A percentile compares a stretch with the other conserved stretches of the same genome.
phyloP scores from a whole-genome alignment of 2,888 invertebrate genomes.

The Rhingia campestris region DNA sequence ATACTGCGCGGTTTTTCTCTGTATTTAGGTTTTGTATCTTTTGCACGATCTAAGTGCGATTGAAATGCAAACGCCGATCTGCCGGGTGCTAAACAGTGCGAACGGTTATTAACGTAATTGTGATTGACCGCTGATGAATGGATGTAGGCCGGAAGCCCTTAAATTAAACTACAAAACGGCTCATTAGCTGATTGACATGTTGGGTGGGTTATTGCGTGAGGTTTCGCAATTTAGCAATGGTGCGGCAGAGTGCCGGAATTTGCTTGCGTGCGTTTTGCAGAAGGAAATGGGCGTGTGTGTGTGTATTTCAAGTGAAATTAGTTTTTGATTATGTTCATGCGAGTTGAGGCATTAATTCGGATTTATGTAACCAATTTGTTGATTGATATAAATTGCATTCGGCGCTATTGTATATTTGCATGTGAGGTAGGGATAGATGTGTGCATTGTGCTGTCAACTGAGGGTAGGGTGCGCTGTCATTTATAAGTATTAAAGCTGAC shows the following conservation, averaged over 20 bases:
- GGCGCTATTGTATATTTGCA: conserved; percentile 14
- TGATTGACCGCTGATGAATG: conserved; percentile 42
- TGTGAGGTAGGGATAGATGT: not conserved
- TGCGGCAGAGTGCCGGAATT: conserved; percentile 14
- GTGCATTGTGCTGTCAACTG: not conserved
- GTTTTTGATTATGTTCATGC: conserved; percentile 17
- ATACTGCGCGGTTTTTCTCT: not conserved
- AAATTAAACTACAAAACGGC: conserved; percentile 42
- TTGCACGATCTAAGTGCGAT: not conserved
- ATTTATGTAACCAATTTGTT: conserved; percentile 35
- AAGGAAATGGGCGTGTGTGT: conserved; percentile 36
- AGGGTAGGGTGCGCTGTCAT: not conserved
- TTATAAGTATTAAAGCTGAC: conserved; percentile 20
- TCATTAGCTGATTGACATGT: conserved; percentile 54
- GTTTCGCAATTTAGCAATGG: conserved; percentile 3
- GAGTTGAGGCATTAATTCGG: not conserved
- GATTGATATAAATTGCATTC: conserved; percentile 54
- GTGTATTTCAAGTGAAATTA: conserved; percentile 5
- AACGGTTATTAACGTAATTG: conserved; percentile 23
- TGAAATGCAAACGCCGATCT: not conserved
- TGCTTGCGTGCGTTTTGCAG: conserved; percentile 33
- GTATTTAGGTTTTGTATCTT: not conserved
- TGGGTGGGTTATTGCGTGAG: conserved; percentile 68
- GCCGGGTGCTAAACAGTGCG: not conserved
- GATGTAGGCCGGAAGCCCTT: conserved; percentile 25